A percentile compares a stretch with the other conserved stretches of the same genome.
These are phyloP conservation scores for Sebastes kiyomatsui DNA, from an alignment of 2,797 vertebrate species.

Conservation along the genomic window DNA sequence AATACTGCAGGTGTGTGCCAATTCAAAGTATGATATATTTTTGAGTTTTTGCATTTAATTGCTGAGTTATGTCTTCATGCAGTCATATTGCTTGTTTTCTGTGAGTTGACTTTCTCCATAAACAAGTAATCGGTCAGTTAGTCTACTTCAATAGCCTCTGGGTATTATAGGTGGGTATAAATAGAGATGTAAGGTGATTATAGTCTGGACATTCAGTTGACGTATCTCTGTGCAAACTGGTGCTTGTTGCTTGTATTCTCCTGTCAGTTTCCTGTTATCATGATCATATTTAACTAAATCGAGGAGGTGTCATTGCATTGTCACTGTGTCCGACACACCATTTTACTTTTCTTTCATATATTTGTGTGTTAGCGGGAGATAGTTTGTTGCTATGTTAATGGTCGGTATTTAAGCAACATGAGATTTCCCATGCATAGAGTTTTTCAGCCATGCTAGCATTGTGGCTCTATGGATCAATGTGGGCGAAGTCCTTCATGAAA, in stretches of 20 bases:
- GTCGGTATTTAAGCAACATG: not conserved
- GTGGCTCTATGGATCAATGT: too few species aligned
- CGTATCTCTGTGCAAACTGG: slow-evolving; percentile 3
- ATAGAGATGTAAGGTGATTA: slow-evolving; percentile 66
- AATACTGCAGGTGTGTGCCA: slow-evolving; percentile 22
- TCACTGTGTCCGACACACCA: not conserved
- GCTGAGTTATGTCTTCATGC: not conserved
- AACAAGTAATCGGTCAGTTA: not conserved
- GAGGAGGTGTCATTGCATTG: not conserved
- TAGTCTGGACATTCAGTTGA: slow-evolving; percentile 11
- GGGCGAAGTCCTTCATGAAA: too few species aligned
- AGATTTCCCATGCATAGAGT: not conserved
- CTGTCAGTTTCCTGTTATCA: not conserved
- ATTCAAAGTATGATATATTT: not conserved
- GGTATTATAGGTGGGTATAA: slow-evolving; percentile 62
- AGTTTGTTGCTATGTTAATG: not conserved
- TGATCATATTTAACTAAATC: not conserved
- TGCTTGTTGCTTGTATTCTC: not conserved
- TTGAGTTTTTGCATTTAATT: not conserved
- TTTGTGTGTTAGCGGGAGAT: not conserved
- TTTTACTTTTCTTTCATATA: not conserved
- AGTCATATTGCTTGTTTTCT: not conserved
- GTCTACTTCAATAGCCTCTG: slow-evolving; percentile 1
- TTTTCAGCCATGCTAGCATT: not conserved
- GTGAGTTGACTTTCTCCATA: not conserved